phyloP scores from a whole-genome alignment of 92 coral and sea anemone species.

The Zoanthus sociatus region DNA sequence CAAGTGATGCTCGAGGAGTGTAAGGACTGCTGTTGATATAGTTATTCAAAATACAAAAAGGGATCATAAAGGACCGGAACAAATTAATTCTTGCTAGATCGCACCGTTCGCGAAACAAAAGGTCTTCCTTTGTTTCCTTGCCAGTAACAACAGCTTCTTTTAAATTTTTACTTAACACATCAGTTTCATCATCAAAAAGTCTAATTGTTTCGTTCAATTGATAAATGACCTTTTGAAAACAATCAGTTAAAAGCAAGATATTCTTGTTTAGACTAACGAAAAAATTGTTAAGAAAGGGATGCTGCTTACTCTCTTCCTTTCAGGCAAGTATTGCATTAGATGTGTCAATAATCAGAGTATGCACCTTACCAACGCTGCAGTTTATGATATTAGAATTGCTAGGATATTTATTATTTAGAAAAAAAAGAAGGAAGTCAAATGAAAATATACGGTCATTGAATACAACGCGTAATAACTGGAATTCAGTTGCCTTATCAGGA shows the following conservation, averaged over 20 bases:
- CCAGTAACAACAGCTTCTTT: not conserved
- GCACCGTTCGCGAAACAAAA: not conserved
- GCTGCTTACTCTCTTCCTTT: not conserved
- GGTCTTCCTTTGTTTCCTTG: not conserved
- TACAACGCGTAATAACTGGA: slow-evolving; percentile 7
- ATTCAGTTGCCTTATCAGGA: slow-evolving; percentile 56
- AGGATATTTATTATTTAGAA: not conserved
- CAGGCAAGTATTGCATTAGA: not conserved
- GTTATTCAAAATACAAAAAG: not conserved
- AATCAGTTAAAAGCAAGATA: not conserved
- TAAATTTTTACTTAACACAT: not conserved
- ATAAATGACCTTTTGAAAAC: not conserved
- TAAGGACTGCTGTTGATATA: not conserved
- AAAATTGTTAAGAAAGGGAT: not conserved
- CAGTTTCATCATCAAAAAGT: not conserved
- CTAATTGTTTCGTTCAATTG: not conserved
- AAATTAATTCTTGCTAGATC: not conserved
- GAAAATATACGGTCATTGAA: not conserved
- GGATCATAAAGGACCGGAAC: not conserved
- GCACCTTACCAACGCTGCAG: not conserved
- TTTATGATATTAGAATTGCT: not conserved
- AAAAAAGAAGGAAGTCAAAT: not conserved
- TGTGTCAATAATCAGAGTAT: not conserved
- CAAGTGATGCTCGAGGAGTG: not conserved
- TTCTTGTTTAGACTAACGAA: not conserved